Conservation (phyloP, 53 echinoderm and acorn worm species). For the Luidia sarsii region DNA sequence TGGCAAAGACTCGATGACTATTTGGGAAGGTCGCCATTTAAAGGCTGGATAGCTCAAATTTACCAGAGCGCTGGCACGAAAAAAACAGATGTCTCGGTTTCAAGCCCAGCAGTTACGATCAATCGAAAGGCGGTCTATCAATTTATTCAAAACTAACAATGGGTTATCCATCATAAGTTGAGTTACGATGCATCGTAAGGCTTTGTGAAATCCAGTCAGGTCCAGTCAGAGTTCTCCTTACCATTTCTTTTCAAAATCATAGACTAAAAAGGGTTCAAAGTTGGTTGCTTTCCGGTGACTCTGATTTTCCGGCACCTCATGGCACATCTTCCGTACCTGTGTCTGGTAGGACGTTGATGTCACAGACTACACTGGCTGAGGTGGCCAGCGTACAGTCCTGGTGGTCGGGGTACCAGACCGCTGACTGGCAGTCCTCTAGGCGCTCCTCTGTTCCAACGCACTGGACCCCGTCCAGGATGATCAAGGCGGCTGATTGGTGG, state of each 20-base stretch:
- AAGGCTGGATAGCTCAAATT: too few relatives aligned
- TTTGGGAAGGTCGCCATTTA: too few relatives aligned
- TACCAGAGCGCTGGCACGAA: too few relatives aligned
- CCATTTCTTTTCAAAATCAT: background rate
- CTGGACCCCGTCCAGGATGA: slow-evolving; percentile 18
- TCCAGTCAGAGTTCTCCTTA: too few relatives aligned
- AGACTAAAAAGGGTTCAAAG: background rate
- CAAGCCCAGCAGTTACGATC: too few relatives aligned
- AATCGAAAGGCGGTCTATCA: too few relatives aligned
- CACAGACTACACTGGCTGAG: slow-evolving; percentile 4
- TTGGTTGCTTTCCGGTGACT: background rate
- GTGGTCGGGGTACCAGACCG: slow-evolving; percentile 22
- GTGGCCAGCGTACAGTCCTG: background rate
- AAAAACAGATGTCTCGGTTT: too few relatives aligned
- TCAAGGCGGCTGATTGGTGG: background rate
- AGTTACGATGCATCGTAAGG: too few relatives aligned
- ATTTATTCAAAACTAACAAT: too few relatives aligned
- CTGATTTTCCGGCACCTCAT: background rate
- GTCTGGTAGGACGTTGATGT: background rate
- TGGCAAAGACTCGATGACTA: too few relatives aligned
- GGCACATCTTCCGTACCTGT: background rate
- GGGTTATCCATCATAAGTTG: too few relatives aligned
- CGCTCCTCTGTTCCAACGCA: background rate
- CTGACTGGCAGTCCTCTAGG: slow-evolving; percentile 5
- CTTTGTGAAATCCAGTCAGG: too few relatives aligned